These are phyloP conservation scores for Cheilosia vulpina DNA, from an alignment of 2,888 invertebrate genomes.

Conservation along the genomic window DNA sequence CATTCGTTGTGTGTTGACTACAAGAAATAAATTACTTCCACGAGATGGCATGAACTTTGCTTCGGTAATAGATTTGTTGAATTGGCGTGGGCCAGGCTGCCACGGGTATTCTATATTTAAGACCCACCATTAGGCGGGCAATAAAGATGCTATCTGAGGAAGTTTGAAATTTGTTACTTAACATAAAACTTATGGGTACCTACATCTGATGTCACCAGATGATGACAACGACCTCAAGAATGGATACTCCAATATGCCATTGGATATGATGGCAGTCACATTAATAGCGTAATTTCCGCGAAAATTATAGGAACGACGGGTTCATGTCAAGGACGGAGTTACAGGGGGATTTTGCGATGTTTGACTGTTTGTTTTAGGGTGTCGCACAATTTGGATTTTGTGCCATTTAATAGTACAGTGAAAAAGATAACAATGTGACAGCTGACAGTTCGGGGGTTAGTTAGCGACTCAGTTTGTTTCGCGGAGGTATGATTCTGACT, in stretches of 20 bases:
- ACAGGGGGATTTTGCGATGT: too few species aligned
- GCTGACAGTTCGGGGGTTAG: too few species aligned
- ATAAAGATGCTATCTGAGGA: constrained; percentile 35
- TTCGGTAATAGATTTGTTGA: neutral
- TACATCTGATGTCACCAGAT: constrained; percentile 23
- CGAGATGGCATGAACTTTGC: constrained; percentile 15
- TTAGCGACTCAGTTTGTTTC: too few species aligned
- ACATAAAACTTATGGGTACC: constrained; percentile 8
- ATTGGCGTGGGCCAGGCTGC: neutral
- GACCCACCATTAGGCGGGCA: constrained; percentile 16
- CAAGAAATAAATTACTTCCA: constrained; percentile 37
- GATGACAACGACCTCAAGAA: constrained; percentile 5
- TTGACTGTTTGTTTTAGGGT: too few species aligned
- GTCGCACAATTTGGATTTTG: too few species aligned
- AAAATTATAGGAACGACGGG: too few species aligned
- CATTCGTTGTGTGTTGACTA: constrained; percentile 41
- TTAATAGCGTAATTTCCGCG: neutral
- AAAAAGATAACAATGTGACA: too few species aligned
- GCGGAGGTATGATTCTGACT: too few species aligned
- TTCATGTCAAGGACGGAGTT: too few species aligned
- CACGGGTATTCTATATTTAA: constrained; percentile 7
- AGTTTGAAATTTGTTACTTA: constrained; percentile 15
- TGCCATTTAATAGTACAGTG: too few species aligned
- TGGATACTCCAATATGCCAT: constrained; percentile 6
- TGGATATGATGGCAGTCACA: constrained; percentile 8